Evolutionary conservation across 2,888 invertebrate genomes (phyloP), one percentile per base, ranked within the genome.

Genomic region (Dione vanillae): DNA sequence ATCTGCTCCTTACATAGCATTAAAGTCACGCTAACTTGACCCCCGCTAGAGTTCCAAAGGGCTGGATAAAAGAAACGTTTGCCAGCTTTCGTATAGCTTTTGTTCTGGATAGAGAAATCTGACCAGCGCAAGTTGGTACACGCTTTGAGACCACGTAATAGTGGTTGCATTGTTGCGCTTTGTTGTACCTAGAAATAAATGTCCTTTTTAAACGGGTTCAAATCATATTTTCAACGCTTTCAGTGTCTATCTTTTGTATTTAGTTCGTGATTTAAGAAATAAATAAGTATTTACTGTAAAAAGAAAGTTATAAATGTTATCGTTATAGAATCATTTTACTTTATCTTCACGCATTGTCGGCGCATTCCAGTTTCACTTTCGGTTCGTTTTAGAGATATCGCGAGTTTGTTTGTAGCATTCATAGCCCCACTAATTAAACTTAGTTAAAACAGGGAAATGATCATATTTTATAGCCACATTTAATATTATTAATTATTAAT

Each of bases 41-140:
- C 95, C 76, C 91, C 92, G 82, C 83, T 94, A 37, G 94, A 94
- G 71, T 94, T 94, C 97, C 97, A 97, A 2, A 95, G 87, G 0
- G 97, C 97, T 20, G 96, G 95, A 85, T 96, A 95, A 92, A 97
- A 97, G 75, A 96, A 94, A 64, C 96, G 92, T 78, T 95, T 95
- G 69, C 97, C 97, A 1, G 96, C 94, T 56, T 94, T 93, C 54
- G 96, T 93, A 43, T 91, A 90, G 73, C 85, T 87, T 49, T 94
- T 89, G 0, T 89, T 91, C 67, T 95, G 88, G 70, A 95, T 88
- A 8, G 94, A 89, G 82, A 97, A 97, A 86, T 97, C 97, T 76
- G 94, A 94, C 94, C 97, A 95, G 72, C 96, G 94, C 10, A 96
- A 94, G 84, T 96, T 96, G 54, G 96, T 94, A 79, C 95, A 94